phyloP scores from a whole-genome alignment of 2,113 vertebrate genomes.

The Fregata magnificens region DNA sequence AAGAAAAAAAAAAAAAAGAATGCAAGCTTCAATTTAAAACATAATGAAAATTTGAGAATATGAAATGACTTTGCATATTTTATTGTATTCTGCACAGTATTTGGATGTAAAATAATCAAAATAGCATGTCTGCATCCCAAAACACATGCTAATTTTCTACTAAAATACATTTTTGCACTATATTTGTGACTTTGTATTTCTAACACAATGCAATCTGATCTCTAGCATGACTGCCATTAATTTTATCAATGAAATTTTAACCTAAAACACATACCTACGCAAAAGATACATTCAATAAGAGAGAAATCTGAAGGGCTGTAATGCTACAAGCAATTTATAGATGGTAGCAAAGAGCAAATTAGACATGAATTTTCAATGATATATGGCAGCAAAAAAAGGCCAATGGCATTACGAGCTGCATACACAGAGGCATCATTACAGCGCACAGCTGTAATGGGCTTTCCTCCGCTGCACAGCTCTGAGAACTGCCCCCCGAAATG shows the following conservation, averaged over 20 bases:
- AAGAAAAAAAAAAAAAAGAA: neutral
- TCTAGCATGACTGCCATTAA: neutral
- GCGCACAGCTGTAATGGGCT: neutral
- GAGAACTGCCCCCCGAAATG: neutral
- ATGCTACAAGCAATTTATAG: slow-evolving; percentile 31
- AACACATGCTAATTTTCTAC: neutral
- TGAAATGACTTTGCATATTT: slow-evolving; percentile 9
- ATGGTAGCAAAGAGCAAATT: slow-evolving; percentile 46
- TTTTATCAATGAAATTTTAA: neutral
- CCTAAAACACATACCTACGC: neutral
- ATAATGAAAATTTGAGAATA: neutral
- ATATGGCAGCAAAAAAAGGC: neutral
- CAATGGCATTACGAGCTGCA: neutral
- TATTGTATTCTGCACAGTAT: neutral
- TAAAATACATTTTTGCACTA: neutral
- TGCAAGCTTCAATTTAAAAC: slow-evolving; percentile 26
- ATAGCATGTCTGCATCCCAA: neutral
- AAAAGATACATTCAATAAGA: neutral
- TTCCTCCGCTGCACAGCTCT: neutral
- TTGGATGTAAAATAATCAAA: neutral
- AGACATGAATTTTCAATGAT: neutral
- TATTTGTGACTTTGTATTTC: neutral
- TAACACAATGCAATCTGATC: neutral
- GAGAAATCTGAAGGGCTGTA: neutral
- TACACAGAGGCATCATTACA: neutral